Conservation (phyloP, 2,113 vertebrate species). For the Dipodomys spectabilis region DNA sequence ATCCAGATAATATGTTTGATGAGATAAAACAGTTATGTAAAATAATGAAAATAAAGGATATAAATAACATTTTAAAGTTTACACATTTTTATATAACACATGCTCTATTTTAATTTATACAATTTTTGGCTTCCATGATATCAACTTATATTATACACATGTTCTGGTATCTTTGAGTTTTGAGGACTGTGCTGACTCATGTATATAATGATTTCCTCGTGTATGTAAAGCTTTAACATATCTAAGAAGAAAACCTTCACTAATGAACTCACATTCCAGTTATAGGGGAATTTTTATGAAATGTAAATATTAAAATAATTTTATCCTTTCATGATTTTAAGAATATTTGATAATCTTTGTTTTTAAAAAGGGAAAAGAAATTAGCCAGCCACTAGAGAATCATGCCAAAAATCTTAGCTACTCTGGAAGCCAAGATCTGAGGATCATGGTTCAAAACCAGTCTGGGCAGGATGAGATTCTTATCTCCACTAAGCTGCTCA, state of each 20-base stretch:
- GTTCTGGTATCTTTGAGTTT: conserved; percentile 35
- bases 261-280: conserved; percentile 24
- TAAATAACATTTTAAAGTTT: neutral
- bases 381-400: too few relatives aligned
- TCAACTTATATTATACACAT: conserved; percentile 3
- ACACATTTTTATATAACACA: conserved; percentile 38
- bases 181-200: neutral
- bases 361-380: too few relatives aligned
- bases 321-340: neutral
- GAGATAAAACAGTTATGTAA: neutral
- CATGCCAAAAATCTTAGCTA: too few relatives aligned
- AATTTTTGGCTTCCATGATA: neutral
- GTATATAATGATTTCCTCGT: neutral
- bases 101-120: conserved; percentile 51
- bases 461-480: too few relatives aligned
- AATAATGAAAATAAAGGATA: neutral
- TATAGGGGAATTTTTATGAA: neutral
- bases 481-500: too few relatives aligned
- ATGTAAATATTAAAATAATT: neutral
- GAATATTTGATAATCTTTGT: neutral
- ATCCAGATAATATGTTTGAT: neutral
- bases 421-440: too few relatives aligned
- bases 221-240: conserved; percentile 18
- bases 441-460: too few relatives aligned
- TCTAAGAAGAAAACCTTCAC: neutral